Evolutionary conservation across 2,888 invertebrate genomes (phyloP), one percentile per base, ranked within the genome.

Genomic region (Ptilodon capucinus): DNA sequence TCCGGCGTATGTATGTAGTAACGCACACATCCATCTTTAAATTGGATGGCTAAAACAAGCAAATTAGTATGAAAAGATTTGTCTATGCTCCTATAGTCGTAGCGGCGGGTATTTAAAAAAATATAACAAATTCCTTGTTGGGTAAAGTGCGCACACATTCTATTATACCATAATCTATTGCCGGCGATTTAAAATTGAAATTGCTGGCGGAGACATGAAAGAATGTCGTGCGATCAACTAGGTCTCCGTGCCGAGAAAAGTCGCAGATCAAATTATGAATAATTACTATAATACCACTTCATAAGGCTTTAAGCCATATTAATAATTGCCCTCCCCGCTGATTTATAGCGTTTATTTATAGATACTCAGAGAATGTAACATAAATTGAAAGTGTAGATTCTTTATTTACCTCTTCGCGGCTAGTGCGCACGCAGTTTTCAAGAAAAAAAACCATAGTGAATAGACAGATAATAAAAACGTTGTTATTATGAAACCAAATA

Each of bases 261-360:
- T 40, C 49, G 51, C 60, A 53, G 51, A 57, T 60, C 52, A 63
- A 64, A 68, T 71, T 65, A 66, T 68, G 65, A 69, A 55, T 71
- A 69, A 71, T 68, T 57, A 60, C 62, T 54, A 48, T 68, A 64
- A 63, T 64, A 48, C 48, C 21, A 40, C 49, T 51, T 58, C 48
- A 54, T 56, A 40, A 48, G 21, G 50, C 46, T 43, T 51, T 48
- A 44, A 54, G 60, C 45, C 42, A 52, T 59, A 63, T 67, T 64
- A 64, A 64, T 68, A 67, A 62, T 63, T 59, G 51, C 51, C 34
- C 28, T 5, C 11, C 42, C 25, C 44, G 46, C 51, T 62, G 58
- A 69, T 66, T 65, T 65, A 71, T 64, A 55, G 45, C 44, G 32
- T 48, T 47, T 51, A 60, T 44, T 44, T 46, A 49, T 44, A 44